These are phyloP conservation scores for Caranx melampygus DNA, from an alignment of 2,113 vertebrate species.

Conservation along the genomic window DNA sequence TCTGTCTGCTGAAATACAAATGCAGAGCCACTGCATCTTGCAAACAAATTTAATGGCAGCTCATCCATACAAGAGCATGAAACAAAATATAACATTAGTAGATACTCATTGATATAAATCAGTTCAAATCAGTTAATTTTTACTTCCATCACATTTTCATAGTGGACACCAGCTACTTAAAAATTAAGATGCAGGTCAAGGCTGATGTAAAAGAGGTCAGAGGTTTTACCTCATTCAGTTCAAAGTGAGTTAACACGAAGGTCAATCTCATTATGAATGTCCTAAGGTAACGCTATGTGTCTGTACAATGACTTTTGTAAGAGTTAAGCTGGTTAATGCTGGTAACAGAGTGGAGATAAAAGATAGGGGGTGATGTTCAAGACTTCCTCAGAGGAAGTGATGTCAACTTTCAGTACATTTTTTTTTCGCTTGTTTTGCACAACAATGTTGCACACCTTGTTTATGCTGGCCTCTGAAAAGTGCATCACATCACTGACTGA, in stretches of 20 bases:
- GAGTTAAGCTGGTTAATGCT: background rate
- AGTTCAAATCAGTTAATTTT: background rate
- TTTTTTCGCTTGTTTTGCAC: background rate
- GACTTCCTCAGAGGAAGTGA: background rate
- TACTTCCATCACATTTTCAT: background rate
- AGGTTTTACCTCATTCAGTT: background rate
- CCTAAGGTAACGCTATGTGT: background rate
- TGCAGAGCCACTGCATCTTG: background rate
- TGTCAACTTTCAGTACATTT: background rate
- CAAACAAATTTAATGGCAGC: background rate
- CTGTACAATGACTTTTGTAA: background rate
- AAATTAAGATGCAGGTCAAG: background rate
- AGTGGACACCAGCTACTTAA: background rate
- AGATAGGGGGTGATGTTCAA: background rate
- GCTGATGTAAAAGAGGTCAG: slow-evolving; percentile 16
- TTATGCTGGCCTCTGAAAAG: background rate
- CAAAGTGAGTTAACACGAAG: slow-evolving; percentile 13
- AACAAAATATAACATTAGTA: background rate
- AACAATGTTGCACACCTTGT: background rate
- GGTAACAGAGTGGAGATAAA: background rate
- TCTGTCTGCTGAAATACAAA: background rate
- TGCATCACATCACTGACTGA: background rate
- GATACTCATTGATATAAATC: background rate
- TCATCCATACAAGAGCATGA: background rate
- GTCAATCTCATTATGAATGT: slow-evolving; percentile 61